Evolutionary conservation across 2,797 vertebrate genomes (phyloP).

Genomic region (Leontopithecus rosalia): DNA sequence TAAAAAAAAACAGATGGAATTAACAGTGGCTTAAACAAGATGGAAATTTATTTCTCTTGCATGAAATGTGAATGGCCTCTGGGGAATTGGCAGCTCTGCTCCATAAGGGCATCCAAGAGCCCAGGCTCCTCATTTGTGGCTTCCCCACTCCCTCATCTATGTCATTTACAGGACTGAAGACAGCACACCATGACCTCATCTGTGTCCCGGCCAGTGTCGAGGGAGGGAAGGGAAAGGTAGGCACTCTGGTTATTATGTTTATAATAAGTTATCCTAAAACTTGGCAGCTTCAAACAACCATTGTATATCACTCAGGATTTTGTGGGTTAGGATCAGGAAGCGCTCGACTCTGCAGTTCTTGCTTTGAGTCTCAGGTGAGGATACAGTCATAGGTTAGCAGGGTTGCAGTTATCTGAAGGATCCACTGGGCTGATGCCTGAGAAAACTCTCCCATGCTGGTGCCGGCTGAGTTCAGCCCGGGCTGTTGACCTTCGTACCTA

Average conservation of each 20-base stretch:
- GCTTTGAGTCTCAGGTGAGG: background rate
- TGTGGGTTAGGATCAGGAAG: background rate
- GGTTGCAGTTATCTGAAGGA: rapidly evolving
- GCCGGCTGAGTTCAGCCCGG: background rate
- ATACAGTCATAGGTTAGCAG: background rate
- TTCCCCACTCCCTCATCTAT: background rate
- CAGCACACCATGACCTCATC: rapidly evolving
- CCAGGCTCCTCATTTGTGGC: background rate
- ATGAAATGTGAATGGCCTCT: background rate
- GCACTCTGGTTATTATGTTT: too few species aligned
- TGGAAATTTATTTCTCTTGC: background rate
- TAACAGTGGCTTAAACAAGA: background rate
- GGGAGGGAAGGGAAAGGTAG: background rate
- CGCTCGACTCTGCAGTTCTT: background rate
- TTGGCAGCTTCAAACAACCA: background rate
- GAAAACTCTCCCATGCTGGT: background rate
- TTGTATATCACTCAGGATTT: background rate
- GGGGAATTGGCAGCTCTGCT: background rate
- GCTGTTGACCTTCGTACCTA: background rate
- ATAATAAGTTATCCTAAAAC: background rate
- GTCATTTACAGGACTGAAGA: background rate
- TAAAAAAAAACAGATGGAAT: background rate
- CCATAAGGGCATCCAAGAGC: background rate
- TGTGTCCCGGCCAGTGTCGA: too few species aligned
- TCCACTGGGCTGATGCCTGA: background rate